These are phyloP conservation scores for Smittia aterrima DNA, from an alignment of 2,888 invertebrate genomes.

Conservation along the genomic window DNA sequence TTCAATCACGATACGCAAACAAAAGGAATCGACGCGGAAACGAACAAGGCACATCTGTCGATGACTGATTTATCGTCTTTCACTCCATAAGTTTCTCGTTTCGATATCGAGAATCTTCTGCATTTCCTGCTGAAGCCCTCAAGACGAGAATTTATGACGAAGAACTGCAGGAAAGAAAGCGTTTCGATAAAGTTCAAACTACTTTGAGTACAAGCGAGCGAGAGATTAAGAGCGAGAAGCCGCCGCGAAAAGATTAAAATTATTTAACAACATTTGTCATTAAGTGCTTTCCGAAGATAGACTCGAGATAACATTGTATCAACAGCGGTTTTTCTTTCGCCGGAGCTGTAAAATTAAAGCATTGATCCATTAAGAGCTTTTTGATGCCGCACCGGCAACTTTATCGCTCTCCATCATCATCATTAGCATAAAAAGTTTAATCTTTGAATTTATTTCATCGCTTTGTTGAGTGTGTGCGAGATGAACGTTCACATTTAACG, in stretches of 20 bases:
- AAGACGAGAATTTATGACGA: too few relatives aligned
- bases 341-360: constrained; percentile 16
- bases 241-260: constrained; percentile 14
- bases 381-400: background rate
- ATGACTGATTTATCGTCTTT: too few relatives aligned
- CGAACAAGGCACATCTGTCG: too few relatives aligned
- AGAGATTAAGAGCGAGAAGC: background rate
- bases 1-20: background rate
- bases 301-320: background rate
- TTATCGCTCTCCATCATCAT: constrained; percentile 21
- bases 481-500: background rate
- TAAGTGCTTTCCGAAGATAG: constrained; percentile 20
- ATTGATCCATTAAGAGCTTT: constrained; percentile 27
- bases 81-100: too few relatives aligned
- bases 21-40: background rate
- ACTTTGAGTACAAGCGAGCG: background rate
- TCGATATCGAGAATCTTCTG: too few relatives aligned
- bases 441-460: constrained; percentile 23
- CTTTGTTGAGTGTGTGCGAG: background rate
- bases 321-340: constrained; percentile 5
- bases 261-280: constrained; percentile 21
- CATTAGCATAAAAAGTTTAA: constrained; percentile 30
- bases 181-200: constrained; percentile 1
- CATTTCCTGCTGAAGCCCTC: too few relatives aligned
- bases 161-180: too few relatives aligned